Evolutionary conservation across 2,797 vertebrate species (phyloP).

Genomic region (Anguilla anguilla): DNA sequence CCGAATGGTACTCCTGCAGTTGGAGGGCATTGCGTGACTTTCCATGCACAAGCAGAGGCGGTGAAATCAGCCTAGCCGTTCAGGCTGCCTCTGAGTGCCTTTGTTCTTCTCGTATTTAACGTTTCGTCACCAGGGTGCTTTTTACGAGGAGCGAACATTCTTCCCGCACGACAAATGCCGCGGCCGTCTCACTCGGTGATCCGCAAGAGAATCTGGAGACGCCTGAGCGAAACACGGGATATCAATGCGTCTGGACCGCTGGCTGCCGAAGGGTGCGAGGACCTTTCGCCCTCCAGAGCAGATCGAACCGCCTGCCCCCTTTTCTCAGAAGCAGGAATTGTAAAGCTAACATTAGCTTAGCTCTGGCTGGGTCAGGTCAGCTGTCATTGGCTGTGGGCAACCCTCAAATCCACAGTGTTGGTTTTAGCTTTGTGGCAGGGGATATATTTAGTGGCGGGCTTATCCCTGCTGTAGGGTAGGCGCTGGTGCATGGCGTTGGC

Average conservation of each 20-base stretch:
- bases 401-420: conserved; percentile 77
- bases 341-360: conserved; percentile 70
- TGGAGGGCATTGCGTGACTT: not conserved
- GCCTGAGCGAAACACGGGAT: not conserved
- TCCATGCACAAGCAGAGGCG: not conserved
- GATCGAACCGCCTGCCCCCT: conserved; percentile 4
- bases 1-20: not conserved
- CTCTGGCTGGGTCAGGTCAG: conserved; percentile 57
- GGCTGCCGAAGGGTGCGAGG: not conserved
- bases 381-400: conserved; percentile 69
- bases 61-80: too few relatives aligned
- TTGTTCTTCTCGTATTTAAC: not conserved
- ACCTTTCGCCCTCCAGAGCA: not conserved
- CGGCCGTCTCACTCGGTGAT: not conserved
- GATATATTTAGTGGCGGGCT: conserved; percentile 85
- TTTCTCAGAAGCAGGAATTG: conserved; percentile 65
- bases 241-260: not conserved
- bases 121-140: not conserved
- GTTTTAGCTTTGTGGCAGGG: conserved; percentile 76
- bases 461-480: conserved; percentile 68
- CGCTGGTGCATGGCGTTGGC: conserved; percentile 66
- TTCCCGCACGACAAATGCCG: not conserved
- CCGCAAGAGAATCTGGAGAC: not conserved
- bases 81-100: not conserved
- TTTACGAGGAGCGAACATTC: not conserved